Evolutionary conservation across 2,888 invertebrate genomes (phyloP), one percentile per base, ranked within the genome.

Genomic region (Nephrocerus scutellatus): DNA sequence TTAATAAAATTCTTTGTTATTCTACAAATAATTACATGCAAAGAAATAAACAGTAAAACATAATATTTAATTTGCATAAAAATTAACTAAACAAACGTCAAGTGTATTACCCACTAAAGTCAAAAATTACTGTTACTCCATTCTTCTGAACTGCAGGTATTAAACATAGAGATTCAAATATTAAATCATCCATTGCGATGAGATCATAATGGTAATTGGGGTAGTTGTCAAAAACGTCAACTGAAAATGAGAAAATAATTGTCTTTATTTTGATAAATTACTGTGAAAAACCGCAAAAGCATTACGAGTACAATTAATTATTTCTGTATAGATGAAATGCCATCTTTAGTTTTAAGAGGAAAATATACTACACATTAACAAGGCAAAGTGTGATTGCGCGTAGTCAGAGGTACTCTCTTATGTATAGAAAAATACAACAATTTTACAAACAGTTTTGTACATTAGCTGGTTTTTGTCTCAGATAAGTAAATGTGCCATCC

Each of bases 101-200:
- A 22, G 7, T 5, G n/a, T 49, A 54, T 43, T 41, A 65, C 65
- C 62, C 61, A 26, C 53, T 59, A 10, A 64, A 43, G 43, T 65
- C 64, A 30, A 56, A 56, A 18, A 65, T 60, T n/a, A 65, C 53
- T 6, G 62, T 61, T 21, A 63, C 51, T 15, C 65, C 65, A 36
- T 53, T 47, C 35, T 59, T 52, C 39, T 65, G 65, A 2, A 59
- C 59, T n/a, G 49, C 50, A 1, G 65, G 64, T 18, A 64, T 28
- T 37, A 63, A 43, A 26, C 64, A 43, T 18, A 64, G 24, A 1
- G 64, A 59, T 42, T 65, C 65, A 42, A 63, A 60, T 29, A 63
- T 53, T 21, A 65, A 52, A 50, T 65, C 65, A 47, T 65, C 64
- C 47, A 65, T 62, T 51, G 65, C 64, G 21, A 63, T 51, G 6